These are phyloP conservation scores for Menura novaehollandiae DNA, from an alignment of 2,113 vertebrate species.

Conservation along the genomic window DNA sequence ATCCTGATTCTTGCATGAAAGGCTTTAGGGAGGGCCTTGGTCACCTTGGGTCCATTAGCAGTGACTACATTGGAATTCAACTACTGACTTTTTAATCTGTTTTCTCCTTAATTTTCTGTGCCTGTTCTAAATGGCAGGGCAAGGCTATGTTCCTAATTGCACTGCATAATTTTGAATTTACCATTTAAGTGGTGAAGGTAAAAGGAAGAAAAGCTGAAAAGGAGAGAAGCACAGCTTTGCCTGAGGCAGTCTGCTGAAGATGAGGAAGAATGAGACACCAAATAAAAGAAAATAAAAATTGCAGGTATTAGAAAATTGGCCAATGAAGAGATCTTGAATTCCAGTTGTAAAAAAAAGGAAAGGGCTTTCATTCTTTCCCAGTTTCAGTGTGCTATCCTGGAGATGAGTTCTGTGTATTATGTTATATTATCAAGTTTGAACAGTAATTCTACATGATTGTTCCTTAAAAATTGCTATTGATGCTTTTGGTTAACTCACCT, in stretches of 20 bases:
- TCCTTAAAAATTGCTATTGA: slow-evolving; percentile 44
- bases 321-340: slow-evolving; percentile 15
- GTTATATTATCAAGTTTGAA: slow-evolving; percentile 11
- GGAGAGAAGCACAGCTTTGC: background rate
- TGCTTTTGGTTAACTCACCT: slow-evolving; percentile 36
- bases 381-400: background rate
- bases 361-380: background rate
- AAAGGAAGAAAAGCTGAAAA: background rate
- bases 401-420: background rate
- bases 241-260: background rate
- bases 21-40: background rate
- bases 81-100: background rate
- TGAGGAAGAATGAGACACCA: background rate
- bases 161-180: background rate
- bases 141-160: background rate
- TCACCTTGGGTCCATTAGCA: background rate
- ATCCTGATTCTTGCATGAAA: background rate
- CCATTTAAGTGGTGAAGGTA: background rate
- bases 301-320: background rate
- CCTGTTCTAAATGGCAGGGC: background rate
- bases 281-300: slow-evolving; percentile 29
- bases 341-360: background rate
- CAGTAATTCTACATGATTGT: slow-evolving; percentile 41
- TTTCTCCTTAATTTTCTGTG: background rate
- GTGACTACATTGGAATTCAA: background rate